Evolutionary conservation across 2,888 invertebrate genomes (phyloP).

Genomic region (Thera obeliscata): DNA sequence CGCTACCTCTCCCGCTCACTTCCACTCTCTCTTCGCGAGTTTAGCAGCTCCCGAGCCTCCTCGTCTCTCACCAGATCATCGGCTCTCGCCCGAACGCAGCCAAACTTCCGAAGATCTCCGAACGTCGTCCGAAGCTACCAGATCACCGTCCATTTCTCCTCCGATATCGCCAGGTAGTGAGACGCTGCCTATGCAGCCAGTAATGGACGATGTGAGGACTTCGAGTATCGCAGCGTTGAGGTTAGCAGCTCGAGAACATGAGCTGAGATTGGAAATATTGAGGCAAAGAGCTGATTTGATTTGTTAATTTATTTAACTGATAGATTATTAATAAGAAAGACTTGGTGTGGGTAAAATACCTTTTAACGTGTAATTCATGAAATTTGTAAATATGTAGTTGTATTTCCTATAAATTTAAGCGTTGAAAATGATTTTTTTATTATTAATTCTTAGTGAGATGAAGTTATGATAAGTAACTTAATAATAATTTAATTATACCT

Average conservation of each 20-base stretch:
- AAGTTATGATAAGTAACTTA: background rate
- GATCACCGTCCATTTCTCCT: conserved; percentile 80
- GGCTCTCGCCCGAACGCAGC: conserved; percentile 68
- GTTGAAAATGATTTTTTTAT: conserved; percentile 5
- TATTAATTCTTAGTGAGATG: conserved; percentile 3
- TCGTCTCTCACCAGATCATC: conserved; percentile 67
- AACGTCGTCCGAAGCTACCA: conserved; percentile 57
- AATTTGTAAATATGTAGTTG: conserved; percentile 13
- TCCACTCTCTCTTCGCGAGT: conserved; percentile 93
- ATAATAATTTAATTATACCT: conserved; percentile 1
- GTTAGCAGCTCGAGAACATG: conserved; percentile 95
- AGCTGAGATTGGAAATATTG: conserved; percentile 91
- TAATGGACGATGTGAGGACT: conserved; percentile 88
- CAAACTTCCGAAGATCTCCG: conserved; percentile 52
- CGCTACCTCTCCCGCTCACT: conserved; percentile 85
- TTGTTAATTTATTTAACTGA: conserved; percentile 52
- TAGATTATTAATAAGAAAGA: background rate
- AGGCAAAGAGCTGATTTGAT: conserved; percentile 87
- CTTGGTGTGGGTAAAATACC: conserved; percentile 23
- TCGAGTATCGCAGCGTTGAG: conserved; percentile 94
- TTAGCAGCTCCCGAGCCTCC: conserved; percentile 85
- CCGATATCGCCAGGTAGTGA: conserved; percentile 80
- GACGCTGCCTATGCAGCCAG: conserved; percentile 79
- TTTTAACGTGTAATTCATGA: background rate
- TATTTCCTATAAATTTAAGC: conserved; percentile 9